phyloP scores from a whole-genome alignment of 2,797 vertebrate genomes.

The Tragopan temminckii region DNA sequence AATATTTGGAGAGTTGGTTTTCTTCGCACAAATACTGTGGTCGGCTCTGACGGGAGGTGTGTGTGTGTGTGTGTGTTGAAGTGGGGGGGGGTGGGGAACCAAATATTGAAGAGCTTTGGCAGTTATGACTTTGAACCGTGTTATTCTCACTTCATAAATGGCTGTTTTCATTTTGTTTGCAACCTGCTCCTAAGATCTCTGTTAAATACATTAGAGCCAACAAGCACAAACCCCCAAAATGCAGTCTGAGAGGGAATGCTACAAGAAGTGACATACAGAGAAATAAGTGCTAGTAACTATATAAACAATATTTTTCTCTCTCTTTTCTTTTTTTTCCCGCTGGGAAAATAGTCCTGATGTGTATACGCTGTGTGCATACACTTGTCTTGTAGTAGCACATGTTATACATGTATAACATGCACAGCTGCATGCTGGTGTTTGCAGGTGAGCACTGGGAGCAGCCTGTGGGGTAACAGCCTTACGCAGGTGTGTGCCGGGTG shows the following conservation, averaged over 20 bases:
- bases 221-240: neutral
- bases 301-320: neutral
- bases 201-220: neutral
- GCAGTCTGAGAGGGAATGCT: neutral
- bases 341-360: neutral
- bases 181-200: neutral
- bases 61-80: no score
- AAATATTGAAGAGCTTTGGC: neutral
- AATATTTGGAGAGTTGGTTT: neutral
- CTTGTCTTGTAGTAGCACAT: fast-evolving
- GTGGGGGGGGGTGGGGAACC: neutral
- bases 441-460: no score
- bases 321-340: fast-evolving
- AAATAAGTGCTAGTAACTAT: neutral
- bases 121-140: neutral
- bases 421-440: no score
- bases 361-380: fast-evolving
- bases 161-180: neutral
- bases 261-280: neutral
- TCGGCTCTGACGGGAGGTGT: neutral
- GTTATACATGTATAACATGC: neutral
- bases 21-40: neutral
- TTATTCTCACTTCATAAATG: neutral
- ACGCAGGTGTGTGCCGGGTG: fast-evolving
- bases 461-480: neutral